A percentile compares a stretch with the other conserved stretches of the same genome.
These are phyloP conservation scores for Ophion obscuratus DNA, from an alignment of 2,888 invertebrate genomes.

Conservation along the genomic window DNA sequence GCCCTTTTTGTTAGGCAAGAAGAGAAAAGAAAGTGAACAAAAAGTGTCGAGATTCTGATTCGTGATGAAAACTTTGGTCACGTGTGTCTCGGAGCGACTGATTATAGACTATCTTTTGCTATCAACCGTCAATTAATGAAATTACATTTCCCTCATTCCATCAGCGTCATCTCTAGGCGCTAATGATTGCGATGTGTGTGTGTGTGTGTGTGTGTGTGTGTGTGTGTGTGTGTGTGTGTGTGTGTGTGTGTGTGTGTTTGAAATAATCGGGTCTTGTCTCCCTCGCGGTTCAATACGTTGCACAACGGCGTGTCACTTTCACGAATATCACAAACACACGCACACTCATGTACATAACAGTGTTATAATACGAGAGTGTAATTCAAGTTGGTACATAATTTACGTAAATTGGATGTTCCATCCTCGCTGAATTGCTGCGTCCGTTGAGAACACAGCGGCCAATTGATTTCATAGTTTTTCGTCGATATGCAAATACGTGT, in stretches of 20 bases:
- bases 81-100: background rate
- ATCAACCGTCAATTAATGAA: conserved; percentile 56
- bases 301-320: conserved; percentile 64
- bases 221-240: background rate
- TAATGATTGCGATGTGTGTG: conserved; percentile 4
- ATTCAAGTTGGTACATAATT: conserved; percentile 34
- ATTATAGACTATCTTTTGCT: conserved; percentile 19
- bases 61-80: conserved; percentile 18
- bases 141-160: conserved; percentile 37
- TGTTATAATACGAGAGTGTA: conserved; percentile 24
- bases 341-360: background rate
- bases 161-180: background rate
- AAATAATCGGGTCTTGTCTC: conserved; percentile 47
- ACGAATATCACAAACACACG: conserved; percentile 51
- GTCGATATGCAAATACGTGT: conserved; percentile 1
- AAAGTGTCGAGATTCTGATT: background rate
- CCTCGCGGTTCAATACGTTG: conserved; percentile 47
- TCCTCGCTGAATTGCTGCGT: conserved; percentile 24
- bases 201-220: background rate
- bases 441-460: conserved; percentile 5
- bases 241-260: background rate
- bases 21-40: background rate
- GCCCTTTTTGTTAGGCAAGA: background rate
- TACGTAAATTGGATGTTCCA: conserved; percentile 46
- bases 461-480: conserved; percentile 28